Base-by-base conservation (phyloP, 2,888 invertebrate species). In the Pseudococcus jackbeardsleyi region DNA sequence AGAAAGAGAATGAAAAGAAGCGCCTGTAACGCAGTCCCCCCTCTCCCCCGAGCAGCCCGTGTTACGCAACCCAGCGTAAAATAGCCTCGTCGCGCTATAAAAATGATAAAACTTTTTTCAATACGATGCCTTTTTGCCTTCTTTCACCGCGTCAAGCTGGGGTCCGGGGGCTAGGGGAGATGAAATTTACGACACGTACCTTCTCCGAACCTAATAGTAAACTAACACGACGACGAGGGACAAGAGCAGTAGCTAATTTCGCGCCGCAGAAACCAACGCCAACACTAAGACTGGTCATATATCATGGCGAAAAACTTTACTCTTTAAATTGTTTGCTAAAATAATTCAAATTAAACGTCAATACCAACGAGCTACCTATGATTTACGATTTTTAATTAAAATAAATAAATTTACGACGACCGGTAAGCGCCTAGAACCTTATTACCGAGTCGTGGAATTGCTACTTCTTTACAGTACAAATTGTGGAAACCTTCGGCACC, bases 361-460 rank as follows among this genome's bases (percentile, higher is more conserved):
- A 64, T 64, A 64, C 64, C 64, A 64, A 64, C 64, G 64, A 64
- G 64, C 64, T 64, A 64, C 64, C 64, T 64, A 77, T 77, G 39
- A 77, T 77, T 77, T 77, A 77, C 17, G 77, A 77, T 77, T 77
- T 77, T 77, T 77, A 77, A 77, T 77, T 77, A 77, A 77, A 77
- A 50, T 50, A 33, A 77, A 33, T 77, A 77, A 77, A 77, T 77
- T 77, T 77, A 77, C 77, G 77, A 77, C 64, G 64, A 64, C 64
- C 64, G 22, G 22, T 50, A 50, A 15, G 50, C 50, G 50, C 50
- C 50, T 50, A 15, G 50, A 50, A 50, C 17, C 17, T 12, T 17
- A 15, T 50, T 50, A 50, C 50, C 50, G 50, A 50, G 15, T 15
- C 17, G 12, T 5, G 9, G 8, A 11, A 46, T 46, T 5, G 50